Base-by-base conservation (phyloP, 1,140 invertebrate species). In the Pseudomyrmex concolor region DNA sequence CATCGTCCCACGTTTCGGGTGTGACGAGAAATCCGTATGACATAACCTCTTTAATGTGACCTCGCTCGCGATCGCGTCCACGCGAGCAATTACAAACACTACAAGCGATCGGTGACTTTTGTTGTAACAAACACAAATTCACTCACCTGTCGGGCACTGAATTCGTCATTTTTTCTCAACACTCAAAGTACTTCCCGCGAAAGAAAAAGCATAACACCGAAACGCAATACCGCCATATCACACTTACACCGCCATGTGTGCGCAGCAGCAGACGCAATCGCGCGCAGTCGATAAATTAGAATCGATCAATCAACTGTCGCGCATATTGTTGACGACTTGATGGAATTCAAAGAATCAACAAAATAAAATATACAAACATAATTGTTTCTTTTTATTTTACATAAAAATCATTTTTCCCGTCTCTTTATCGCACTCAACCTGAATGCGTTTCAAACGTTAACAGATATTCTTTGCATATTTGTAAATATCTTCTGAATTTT, bases 81-180 rank as follows among this genome's bases (percentile, higher is more conserved):
- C 25, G 45, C 43, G 51, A 54, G 15, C 59, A 19, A 17, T 17
- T 82, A 59, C 17, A 34, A 68, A 62, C 62, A 1, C 8, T 9
- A 50, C 17, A 48, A 4, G 22, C 43, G 59, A 2, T 45, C 15
- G 17, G 17, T 1, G 9, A 13, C 7, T 17, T 17, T 54, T 1
- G 1, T 22, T 7, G 12, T 48, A 64, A 43, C 63, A 0, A 13
- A 62, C 13, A 12, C 72, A 77, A 51, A 72, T 48, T 54, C 43
- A 66, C 91, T 89, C 84, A 90, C 92, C 89, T 88, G 0, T 91
- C 89, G 8, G 92, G 92, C 70, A 92, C 81, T 10, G 89, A 88
- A 77, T 89, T 90, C 34, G 87, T 62, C 91, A 92, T 92, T 80
- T 81, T 89, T 34, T 25, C 51, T 19, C 15, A 13, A 83, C 43